These are phyloP conservation scores for Poecilia picta DNA, from an alignment of 2,797 vertebrate species.

Conservation along the genomic window DNA sequence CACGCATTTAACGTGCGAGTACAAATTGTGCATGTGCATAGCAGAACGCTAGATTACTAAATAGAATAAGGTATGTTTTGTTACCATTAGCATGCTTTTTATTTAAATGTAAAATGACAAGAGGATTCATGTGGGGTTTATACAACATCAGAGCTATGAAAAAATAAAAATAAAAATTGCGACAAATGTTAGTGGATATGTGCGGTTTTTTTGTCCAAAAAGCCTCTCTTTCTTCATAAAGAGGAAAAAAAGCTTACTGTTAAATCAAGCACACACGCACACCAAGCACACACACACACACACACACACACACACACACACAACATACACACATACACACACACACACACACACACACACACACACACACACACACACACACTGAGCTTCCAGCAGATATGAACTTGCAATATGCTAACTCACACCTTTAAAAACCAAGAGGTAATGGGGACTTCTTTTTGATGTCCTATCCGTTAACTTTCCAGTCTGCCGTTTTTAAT, in stretches of 20 bases:
- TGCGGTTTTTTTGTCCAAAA: neutral
- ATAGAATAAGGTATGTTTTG: slow-evolving; percentile 24
- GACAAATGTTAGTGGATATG: slow-evolving; percentile 3
- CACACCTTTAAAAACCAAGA: slow-evolving; percentile 58
- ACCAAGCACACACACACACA: slow-evolving; percentile 1
- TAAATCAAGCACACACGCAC: slow-evolving; percentile 6
- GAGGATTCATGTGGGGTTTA: neutral
- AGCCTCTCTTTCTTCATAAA: neutral
- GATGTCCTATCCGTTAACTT: slow-evolving; percentile 73
- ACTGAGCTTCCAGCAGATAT: slow-evolving; percentile 39
- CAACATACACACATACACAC: slow-evolving; percentile 7
- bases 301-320: slow-evolving; percentile 11
- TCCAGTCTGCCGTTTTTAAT: slow-evolving; percentile 72
- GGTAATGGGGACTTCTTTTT: slow-evolving; percentile 69
- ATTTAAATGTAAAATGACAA: neutral
- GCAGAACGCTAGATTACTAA: slow-evolving; percentile 17
- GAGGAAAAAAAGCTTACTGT: neutral
- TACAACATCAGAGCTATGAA: neutral
- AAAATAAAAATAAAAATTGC: neutral
- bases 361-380: slow-evolving; percentile 10
- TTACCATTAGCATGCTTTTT: neutral
- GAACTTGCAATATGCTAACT: slow-evolving; percentile 62
- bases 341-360: slow-evolving; percentile 4
- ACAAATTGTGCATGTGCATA: slow-evolving; percentile 13
- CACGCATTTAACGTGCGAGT: slow-evolving; percentile 26